Evolutionary conservation across 2,797 vertebrate genomes (phyloP).

Genomic region (Gallirallus australis): DNA sequence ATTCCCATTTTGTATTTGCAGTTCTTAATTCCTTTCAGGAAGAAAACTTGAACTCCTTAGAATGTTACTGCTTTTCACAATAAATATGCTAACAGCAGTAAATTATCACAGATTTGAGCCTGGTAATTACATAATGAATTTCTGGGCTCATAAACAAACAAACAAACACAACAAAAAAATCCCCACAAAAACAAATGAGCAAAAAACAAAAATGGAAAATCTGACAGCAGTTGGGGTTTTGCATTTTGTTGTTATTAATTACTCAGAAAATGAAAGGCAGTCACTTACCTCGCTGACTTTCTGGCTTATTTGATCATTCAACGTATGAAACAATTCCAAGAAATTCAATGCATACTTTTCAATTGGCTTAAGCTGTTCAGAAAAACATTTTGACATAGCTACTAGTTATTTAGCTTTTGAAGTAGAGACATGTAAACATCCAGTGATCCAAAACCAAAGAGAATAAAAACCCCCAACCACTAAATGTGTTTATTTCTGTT

Average conservation of each 20-base stretch:
- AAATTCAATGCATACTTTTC: conserved; percentile 91
- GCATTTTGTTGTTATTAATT: background rate
- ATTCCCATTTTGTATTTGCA: conserved; percentile 85
- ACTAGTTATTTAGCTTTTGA: background rate
- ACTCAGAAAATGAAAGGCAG: background rate
- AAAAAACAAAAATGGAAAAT: background rate
- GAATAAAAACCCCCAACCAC: background rate
- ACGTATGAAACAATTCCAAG: conserved; percentile 85
- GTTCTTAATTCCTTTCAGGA: conserved; percentile 78
- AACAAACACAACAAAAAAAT: background rate
- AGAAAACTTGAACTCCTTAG: background rate
- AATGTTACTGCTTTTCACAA: background rate
- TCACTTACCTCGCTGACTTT: conserved; percentile 79
- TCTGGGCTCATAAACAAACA: background rate
- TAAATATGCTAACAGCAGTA: background rate
- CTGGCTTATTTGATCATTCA: conserved; percentile 77
- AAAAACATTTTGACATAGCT: background rate
- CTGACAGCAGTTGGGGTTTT: background rate
- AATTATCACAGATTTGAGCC: background rate
- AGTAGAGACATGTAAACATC: background rate
- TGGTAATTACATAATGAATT: background rate
- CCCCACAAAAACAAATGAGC: background rate
- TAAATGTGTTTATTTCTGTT: background rate
- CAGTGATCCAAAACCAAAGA: background rate
- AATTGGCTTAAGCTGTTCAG: conserved; percentile 88